A percentile compares a stretch with the other conserved stretches of the same genome.
Conservation (phyloP, 2,797 vertebrate species). For the Merluccius polli region DNA sequence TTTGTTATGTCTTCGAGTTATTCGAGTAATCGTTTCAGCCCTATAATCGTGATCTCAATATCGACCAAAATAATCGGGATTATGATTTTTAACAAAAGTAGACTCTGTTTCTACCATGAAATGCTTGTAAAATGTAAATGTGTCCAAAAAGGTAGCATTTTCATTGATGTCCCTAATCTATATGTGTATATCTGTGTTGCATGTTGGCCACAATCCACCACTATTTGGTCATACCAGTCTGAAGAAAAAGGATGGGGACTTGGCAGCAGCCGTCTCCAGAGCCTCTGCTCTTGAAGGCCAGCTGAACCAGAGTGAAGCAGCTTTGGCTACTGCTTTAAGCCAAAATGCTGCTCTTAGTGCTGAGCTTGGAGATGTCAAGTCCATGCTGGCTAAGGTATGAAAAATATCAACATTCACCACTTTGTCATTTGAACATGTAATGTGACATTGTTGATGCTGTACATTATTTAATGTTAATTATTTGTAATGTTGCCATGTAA, state of each 20-base stretch:
- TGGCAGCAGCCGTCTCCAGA: constrained; percentile 78
- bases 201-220: background rate
- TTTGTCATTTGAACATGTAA: background rate
- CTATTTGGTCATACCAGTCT: constrained; percentile 63
- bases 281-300: constrained; percentile 84
- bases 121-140: too few relatives aligned
- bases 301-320: constrained; percentile 83
- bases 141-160: too few relatives aligned
- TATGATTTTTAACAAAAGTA: too few relatives aligned
- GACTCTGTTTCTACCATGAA: too few relatives aligned
- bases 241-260: constrained; percentile 88
- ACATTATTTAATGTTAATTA: background rate
- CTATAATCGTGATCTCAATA: too few relatives aligned
- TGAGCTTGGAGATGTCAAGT: constrained; percentile 81
- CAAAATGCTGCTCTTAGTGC: constrained; percentile 79
- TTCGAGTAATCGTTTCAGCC: too few relatives aligned
- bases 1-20: too few relatives aligned
- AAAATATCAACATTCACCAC: background rate
- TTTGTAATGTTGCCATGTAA: background rate
- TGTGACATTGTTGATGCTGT: background rate
- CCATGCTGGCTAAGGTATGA: constrained; percentile 81
- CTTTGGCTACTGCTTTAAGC: constrained; percentile 80
- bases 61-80: too few relatives aligned
- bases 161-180: background rate
- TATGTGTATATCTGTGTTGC: background rate